Conservation (phyloP, 1,140 invertebrate genomes). For the Tenebrio molitor region DNA sequence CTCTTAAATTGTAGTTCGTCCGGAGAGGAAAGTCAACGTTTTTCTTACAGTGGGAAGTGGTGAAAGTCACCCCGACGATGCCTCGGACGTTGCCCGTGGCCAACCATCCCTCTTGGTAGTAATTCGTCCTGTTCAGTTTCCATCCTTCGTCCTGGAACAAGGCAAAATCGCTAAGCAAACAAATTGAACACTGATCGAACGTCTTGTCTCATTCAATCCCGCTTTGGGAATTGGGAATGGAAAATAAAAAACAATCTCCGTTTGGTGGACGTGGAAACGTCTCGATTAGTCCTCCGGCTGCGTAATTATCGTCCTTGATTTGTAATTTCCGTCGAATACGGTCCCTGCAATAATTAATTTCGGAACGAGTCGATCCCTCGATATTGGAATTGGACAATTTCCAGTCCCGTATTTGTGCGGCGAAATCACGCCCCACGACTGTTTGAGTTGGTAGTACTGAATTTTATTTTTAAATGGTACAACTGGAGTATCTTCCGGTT, state of each 20-base stretch:
- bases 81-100: slow-evolving; percentile 95
- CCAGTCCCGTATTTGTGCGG: background rate
- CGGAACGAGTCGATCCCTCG: too few relatives aligned
- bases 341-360: slow-evolving; percentile 10
- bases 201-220: slow-evolving; percentile 8
- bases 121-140: slow-evolving; percentile 95
- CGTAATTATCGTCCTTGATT: background rate
- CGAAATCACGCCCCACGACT: too few relatives aligned
- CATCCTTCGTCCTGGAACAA: slow-evolving; percentile 85
- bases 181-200: background rate
- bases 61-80: slow-evolving; percentile 96
- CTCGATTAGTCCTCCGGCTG: too few relatives aligned
- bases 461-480: too few relatives aligned
- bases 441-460: too few relatives aligned
- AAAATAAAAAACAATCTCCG: too few relatives aligned
- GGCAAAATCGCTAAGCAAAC: slow-evolving; percentile 25
- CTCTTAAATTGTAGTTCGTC: slow-evolving; percentile 97
- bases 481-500: too few relatives aligned
- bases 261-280: too few relatives aligned
- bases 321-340: slow-evolving; percentile 16
- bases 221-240: too few relatives aligned
- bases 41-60: slow-evolving; percentile 90
- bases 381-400: slow-evolving; percentile 3
- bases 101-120: slow-evolving; percentile 99
- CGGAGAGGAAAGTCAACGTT: slow-evolving; percentile 86